Evolutionary conservation across 2,888 invertebrate species (phyloP).

Genomic region (Didymodactylos carnosus): DNA sequence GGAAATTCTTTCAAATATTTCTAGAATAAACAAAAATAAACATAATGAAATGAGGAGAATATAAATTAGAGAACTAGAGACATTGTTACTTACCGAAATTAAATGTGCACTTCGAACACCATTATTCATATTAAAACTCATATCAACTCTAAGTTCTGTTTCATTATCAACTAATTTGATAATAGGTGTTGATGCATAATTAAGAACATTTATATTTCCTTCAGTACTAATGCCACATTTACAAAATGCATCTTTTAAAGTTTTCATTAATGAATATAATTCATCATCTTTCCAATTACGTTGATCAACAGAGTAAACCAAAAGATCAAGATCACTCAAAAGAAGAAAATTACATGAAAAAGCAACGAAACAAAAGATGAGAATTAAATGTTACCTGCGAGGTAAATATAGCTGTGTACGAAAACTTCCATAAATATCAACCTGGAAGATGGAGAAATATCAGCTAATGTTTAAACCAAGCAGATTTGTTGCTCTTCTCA

Average conservation of each 20-base stretch:
- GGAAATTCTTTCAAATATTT: constrained; percentile 69
- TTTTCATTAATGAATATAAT: background rate
- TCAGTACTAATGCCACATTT: constrained; percentile 49
- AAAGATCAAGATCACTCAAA: constrained; percentile 49
- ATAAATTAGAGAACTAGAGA: background rate
- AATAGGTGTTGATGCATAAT: constrained; percentile 46
- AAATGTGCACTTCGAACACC: constrained; percentile 87
- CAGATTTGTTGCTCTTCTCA: background rate
- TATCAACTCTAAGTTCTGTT: constrained; percentile 73
- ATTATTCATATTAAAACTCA: constrained; percentile 96
- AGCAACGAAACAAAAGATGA: constrained; percentile 51
- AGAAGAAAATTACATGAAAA: constrained; percentile 28
- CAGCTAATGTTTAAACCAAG: background rate
- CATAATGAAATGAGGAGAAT: constrained; percentile 3
- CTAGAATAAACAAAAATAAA: constrained; percentile 20
- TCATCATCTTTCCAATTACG: background rate
- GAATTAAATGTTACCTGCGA: constrained; percentile 47
- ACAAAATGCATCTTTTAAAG: constrained; percentile 6
- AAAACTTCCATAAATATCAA: constrained; percentile 93
- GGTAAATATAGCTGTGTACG: constrained; percentile 89
- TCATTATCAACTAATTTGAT: constrained; percentile 78
- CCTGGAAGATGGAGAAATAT: constrained; percentile 35
- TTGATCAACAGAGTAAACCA: constrained; percentile 35
- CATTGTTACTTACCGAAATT: constrained; percentile 37
- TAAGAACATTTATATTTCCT: constrained; percentile 18